Conservation (phyloP, 2,113 vertebrate genomes). For the Acinonyx jubatus region DNA sequence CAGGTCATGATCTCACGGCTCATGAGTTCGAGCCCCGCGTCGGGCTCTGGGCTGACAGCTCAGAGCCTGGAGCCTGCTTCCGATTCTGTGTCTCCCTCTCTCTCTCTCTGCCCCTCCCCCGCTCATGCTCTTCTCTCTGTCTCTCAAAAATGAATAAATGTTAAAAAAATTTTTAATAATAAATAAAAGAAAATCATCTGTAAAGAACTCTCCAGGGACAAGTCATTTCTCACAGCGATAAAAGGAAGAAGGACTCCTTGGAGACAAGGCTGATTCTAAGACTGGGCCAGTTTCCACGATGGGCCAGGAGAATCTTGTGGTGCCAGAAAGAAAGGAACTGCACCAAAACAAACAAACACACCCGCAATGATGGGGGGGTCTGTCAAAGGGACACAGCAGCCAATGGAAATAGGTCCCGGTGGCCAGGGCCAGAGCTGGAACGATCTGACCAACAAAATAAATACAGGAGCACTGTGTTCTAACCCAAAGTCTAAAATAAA, state of each 20-base stretch:
- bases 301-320: background rate
- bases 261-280: background rate
- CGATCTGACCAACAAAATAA: background rate
- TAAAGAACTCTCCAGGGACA: background rate
- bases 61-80: no score
- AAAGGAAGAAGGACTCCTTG: background rate
- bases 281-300: background rate
- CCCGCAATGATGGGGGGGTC: background rate
- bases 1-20: no score
- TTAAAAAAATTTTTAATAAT: no score
- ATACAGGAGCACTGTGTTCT: background rate
- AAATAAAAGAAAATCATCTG: background rate
- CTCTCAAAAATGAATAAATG: no score
- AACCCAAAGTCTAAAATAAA: background rate
- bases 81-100: no score
- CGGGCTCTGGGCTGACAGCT: no score
- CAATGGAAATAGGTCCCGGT: background rate
- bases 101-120: no score
- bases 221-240: background rate
- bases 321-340: background rate
- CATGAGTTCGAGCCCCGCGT: no score
- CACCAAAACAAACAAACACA: background rate
- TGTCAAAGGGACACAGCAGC: background rate
- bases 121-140: no score
- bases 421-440: no score